A percentile compares a stretch with the other conserved stretches of the same genome.
Evolutionary conservation across 2,113 vertebrate species (phyloP).

Genomic region (Fregetta grallaria): DNA sequence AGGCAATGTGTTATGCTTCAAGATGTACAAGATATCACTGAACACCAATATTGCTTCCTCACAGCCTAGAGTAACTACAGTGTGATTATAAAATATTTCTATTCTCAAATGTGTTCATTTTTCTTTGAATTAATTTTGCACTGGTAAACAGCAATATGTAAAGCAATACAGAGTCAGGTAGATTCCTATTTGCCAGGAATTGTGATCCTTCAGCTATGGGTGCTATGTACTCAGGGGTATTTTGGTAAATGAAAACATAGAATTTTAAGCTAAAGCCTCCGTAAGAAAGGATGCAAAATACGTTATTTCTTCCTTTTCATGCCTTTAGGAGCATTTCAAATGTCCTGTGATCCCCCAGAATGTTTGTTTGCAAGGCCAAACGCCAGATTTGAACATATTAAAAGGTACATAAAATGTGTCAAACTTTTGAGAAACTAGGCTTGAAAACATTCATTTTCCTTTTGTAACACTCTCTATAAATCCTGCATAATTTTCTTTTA

Average conservation of each 20-base stretch:
- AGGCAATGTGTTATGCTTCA: background rate
- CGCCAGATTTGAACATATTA: background rate
- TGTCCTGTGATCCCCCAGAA: background rate
- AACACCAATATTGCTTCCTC: background rate
- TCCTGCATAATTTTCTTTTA: constrained; percentile 14
- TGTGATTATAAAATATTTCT: background rate
- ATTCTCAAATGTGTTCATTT: background rate
- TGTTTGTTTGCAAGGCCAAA: background rate
- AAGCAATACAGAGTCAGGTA: background rate
- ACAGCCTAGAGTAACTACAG: background rate
- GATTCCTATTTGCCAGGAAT: background rate
- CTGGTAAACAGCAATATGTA: background rate
- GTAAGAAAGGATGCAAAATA: background rate
- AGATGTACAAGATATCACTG: background rate
- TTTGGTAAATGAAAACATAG: background rate
- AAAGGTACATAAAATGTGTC: background rate
- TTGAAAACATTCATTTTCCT: background rate
- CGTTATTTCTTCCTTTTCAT: background rate
- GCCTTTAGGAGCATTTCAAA: background rate
- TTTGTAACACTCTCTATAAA: background rate
- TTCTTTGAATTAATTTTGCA: background rate
- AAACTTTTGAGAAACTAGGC: background rate
- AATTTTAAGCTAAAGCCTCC: background rate
- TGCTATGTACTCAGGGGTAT: background rate
- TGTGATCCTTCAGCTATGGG: background rate